These are phyloP conservation scores for Epistrophe grossulariae DNA, from an alignment of 2,888 invertebrate genomes.

Conservation along the genomic window DNA sequence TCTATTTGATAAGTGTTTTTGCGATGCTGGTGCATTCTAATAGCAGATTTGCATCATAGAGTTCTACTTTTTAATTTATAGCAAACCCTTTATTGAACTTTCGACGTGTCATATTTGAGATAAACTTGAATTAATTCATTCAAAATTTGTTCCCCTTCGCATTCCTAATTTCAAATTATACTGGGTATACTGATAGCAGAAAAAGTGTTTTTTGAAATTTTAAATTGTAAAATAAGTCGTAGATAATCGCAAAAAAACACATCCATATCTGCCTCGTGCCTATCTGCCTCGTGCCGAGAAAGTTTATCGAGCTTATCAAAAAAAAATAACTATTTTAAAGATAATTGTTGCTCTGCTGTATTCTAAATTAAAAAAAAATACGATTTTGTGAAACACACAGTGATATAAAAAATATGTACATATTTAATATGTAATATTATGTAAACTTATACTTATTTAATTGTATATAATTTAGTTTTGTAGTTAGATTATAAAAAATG, in stretches of 20 bases:
- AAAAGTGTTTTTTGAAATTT: not conserved
- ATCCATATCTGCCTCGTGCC: not conserved
- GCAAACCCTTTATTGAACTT: not conserved
- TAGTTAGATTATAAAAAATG: not conserved
- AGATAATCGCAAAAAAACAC: not conserved
- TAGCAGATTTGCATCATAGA: conserved; percentile 17
- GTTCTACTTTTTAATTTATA: not conserved
- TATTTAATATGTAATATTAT: not conserved
- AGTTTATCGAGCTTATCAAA: not conserved
- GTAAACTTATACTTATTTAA: not conserved
- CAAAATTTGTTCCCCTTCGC: not conserved
- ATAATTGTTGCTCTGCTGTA: not conserved
- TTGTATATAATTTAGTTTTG: not conserved
- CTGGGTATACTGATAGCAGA: conserved; percentile 23
- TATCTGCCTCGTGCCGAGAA: not conserved
- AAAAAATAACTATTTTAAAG: not conserved
- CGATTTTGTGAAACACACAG: not conserved
- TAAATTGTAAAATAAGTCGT: not conserved
- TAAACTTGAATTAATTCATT: not conserved
- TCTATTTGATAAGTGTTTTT: conserved; percentile 90
- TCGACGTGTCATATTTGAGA: not conserved
- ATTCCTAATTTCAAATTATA: conserved; percentile 3
- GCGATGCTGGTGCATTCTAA: conserved; percentile 84
- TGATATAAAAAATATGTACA: conserved; percentile 1
- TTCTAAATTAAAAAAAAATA: not conserved